These are phyloP conservation scores for Pseudomyrmex pallidus DNA, from an alignment of 1,140 invertebrate genomes.

Conservation along the genomic window DNA sequence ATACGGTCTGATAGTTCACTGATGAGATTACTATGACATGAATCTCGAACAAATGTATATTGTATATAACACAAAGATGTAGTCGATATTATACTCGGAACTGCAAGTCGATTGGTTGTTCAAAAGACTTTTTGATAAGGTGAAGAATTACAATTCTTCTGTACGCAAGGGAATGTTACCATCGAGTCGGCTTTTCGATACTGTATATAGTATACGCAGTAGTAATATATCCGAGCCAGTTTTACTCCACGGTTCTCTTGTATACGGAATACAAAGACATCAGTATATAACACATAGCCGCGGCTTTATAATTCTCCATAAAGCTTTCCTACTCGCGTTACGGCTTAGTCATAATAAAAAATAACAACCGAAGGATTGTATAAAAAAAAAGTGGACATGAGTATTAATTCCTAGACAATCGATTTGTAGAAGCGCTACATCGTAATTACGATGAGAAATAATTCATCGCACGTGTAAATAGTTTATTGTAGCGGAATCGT, in stretches of 20 bases:
- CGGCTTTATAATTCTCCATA: constrained; percentile 38
- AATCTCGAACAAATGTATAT: constrained; percentile 71
- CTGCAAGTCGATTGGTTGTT: constrained; percentile 64
- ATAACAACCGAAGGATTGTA: background rate
- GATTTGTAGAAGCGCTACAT: constrained; percentile 66
- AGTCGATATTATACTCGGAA: constrained; percentile 53
- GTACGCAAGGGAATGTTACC: background rate
- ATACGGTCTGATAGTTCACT: constrained; percentile 16
- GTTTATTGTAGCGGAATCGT: constrained; percentile 61
- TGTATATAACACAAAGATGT: constrained; percentile 63
- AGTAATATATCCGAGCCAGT: too few relatives aligned
- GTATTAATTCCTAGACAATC: constrained; percentile 67
- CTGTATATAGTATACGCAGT: too few relatives aligned
- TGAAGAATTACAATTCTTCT: constrained; percentile 22
- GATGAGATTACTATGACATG: constrained; percentile 60
- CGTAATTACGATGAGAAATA: constrained; percentile 43
- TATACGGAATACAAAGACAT: background rate
- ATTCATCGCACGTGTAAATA: constrained; percentile 69
- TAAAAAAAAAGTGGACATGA: constrained; percentile 21
- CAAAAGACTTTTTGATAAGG: constrained; percentile 38
- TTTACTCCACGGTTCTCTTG: too few relatives aligned
- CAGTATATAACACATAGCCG: constrained; percentile 19
- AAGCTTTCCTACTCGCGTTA: constrained; percentile 30
- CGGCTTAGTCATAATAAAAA: constrained; percentile 1
- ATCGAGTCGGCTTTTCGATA: too few relatives aligned